Evolutionary conservation across 2,113 vertebrate species (phyloP).

Genomic region (Varanus salvator): DNA sequence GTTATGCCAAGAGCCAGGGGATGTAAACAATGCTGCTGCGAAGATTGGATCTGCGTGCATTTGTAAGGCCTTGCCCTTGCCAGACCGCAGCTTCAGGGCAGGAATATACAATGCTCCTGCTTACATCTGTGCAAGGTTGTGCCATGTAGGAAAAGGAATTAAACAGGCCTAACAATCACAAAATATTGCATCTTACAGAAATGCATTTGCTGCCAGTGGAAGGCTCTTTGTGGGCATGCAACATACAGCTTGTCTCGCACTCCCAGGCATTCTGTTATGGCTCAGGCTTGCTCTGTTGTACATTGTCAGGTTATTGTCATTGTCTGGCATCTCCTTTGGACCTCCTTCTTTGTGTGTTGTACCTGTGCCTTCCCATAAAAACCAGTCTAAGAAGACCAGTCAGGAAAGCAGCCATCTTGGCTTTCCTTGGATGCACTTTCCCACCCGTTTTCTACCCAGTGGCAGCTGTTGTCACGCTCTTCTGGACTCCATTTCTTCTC

Average conservation of each 20-base stretch:
- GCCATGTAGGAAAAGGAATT: background rate
- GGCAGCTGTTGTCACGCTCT: conserved; percentile 23
- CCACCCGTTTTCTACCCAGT: conserved; percentile 46
- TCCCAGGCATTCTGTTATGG: conserved; percentile 18
- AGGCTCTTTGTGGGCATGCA: background rate
- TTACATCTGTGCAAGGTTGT: background rate
- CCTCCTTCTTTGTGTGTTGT: conserved; percentile 1
- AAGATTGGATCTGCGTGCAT: background rate
- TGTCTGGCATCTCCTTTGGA: background rate
- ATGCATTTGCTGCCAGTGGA: background rate
- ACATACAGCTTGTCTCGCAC: conserved; percentile 31
- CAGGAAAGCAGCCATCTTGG: conserved; percentile 48
- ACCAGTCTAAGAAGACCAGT: conserved; percentile 5
- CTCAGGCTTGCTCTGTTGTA: conserved; percentile 37
- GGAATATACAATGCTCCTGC: background rate
- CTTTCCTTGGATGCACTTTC: conserved; percentile 34
- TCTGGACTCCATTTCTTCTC: background rate
- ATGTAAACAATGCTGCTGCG: background rate
- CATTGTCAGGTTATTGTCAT: background rate
- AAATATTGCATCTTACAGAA: background rate
- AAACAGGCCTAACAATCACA: background rate
- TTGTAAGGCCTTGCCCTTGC: background rate
- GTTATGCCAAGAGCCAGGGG: background rate
- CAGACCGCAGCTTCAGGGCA: no score
- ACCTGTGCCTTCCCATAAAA: conserved; percentile 43